Conservation (phyloP, 2,797 vertebrate species). For the Cynopterus sphinx region DNA sequence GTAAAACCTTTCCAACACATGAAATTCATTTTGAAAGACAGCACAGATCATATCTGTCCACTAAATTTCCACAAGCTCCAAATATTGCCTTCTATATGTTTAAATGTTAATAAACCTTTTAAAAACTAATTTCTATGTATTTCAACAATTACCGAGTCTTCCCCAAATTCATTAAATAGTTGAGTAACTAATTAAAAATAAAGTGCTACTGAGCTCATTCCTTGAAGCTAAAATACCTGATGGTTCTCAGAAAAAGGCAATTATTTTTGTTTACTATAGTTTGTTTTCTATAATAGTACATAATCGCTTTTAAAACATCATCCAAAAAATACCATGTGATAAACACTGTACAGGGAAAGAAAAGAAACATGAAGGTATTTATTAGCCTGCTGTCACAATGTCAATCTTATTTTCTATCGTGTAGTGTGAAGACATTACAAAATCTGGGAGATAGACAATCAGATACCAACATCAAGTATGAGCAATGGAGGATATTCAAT, state of each 20-base stretch:
- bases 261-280: neutral
- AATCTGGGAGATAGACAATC: neutral
- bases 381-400: neutral
- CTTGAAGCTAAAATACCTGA: neutral
- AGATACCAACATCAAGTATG: neutral
- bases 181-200: neutral
- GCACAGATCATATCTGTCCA: neutral
- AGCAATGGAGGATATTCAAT: neutral
- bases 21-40: conserved; percentile 44
- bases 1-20: neutral
- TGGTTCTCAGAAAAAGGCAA: neutral
- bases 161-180: neutral
- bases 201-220: neutral
- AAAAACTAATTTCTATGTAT: neutral
- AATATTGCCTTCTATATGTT: neutral
- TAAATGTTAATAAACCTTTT: neutral
- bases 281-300: neutral
- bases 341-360: neutral
- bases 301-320: neutral
- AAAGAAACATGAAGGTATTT: neutral
- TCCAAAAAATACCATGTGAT: neutral
- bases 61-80: conserved; percentile 22
- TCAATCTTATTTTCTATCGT: neutral
- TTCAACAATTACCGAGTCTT: neutral
- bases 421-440: neutral